Base-by-base conservation (phyloP, 1,140 invertebrate genomes). In the Idris sp. region DNA sequence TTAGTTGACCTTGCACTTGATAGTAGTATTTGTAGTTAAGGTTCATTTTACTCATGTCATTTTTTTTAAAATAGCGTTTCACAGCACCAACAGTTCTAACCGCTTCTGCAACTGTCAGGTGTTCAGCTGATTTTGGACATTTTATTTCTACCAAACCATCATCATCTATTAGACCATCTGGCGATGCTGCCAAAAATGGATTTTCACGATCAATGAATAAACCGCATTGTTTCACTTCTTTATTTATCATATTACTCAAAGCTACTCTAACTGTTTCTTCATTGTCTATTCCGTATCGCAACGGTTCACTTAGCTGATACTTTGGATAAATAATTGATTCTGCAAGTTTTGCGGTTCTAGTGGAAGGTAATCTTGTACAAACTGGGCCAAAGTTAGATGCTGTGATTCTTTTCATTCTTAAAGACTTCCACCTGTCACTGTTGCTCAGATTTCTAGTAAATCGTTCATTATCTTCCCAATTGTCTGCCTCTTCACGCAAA, bases 81-180 rank as follows among this genome's bases (percentile, higher is more conserved):
- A 22, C 19, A 22, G 19, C 6, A 6, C 6, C 19, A 4, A 22
- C 19, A 22, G 2, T 22, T 22, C 19, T 22, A 4, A 22, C 6
- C 6, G 19, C 19, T 22, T 22, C 19, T 36, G 6, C 35, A 4
- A 33, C 31, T 13, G 31, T 33, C 10, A 33, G 1, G 2, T 33
- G 11, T 11, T 33, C 31, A 11, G 31, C 31, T 13, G 31, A 44
- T 1, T 25, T 74, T 67, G 35, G 40, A 43, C 40, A 43, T 64
- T 33, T 33, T 33, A 33, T 11, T 87, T 86, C 83, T 36, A 84
- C 65, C 5, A 87, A 22, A 10, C 86, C 83, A 80, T 88, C 40
- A 1, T 11, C 4, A 43, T 26, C 1, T 2, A 43, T 11, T 1
- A 43, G 4, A 33, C 31, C 31, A 3, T 33, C 85, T 14, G 86